Evolutionary conservation across 2,113 vertebrate species (phyloP).

Genomic region (Suricata suricatta): DNA sequence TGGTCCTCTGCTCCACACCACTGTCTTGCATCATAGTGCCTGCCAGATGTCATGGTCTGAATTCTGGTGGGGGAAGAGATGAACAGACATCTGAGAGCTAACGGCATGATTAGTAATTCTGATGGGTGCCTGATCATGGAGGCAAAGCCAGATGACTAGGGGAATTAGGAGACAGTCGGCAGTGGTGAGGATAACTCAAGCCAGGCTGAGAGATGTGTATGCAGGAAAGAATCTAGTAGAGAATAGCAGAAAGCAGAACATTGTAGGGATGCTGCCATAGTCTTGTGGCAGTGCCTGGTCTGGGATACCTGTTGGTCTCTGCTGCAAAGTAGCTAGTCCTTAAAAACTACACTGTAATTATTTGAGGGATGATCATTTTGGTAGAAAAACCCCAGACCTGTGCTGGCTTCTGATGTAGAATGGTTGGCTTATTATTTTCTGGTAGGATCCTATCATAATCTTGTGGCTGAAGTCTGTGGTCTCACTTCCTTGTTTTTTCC

Average conservation of each 20-base stretch:
- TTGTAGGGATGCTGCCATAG: not conserved
- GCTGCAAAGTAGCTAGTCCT: not conserved
- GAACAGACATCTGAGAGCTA: not conserved
- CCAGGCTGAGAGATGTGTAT: not conserved
- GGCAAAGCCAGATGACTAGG: not conserved
- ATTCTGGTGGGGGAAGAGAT: not conserved
- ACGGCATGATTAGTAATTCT: not conserved
- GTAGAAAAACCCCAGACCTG: too few species aligned
- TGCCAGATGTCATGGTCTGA: not conserved
- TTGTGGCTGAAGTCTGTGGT: not conserved
- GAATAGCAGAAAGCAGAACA: not conserved
- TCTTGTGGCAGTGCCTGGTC: not conserved
- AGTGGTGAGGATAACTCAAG: not conserved
- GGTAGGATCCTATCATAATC: not conserved
- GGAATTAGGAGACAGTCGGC: not conserved
- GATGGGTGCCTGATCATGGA: not conserved
- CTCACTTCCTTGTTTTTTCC: not conserved
- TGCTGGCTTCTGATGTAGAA: not conserved
- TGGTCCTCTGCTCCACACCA: not conserved
- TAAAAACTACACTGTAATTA: not conserved
- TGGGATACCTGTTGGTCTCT: not conserved
- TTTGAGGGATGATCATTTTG: not conserved
- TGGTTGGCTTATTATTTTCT: not conserved
- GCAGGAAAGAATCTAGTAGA: too few species aligned
- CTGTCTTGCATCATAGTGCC: not conserved